Evolutionary conservation across 2,113 vertebrate genomes (phyloP).

Genomic region (Corythornis cristatus): DNA sequence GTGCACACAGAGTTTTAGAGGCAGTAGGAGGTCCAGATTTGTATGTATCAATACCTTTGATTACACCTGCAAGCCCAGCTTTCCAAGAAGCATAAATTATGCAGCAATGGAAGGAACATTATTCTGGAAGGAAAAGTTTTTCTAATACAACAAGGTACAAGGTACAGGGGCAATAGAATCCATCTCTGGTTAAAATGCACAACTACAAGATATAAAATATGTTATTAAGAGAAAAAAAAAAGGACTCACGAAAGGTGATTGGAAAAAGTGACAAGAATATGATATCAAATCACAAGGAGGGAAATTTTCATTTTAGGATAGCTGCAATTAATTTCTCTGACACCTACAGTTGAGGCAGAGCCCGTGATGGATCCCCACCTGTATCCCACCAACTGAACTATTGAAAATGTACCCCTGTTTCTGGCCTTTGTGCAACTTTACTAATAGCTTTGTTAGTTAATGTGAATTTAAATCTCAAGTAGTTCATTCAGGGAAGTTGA

Average conservation of each 20-base stretch:
- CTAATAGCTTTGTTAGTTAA: neutral
- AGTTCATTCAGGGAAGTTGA: neutral
- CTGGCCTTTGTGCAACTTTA: neutral
- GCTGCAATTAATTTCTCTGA: neutral
- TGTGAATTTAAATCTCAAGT: neutral
- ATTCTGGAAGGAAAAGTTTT: neutral
- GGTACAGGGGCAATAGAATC: neutral
- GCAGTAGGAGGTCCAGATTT: neutral
- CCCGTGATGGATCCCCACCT: neutral
- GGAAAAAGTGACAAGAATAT: neutral
- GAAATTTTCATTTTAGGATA: neutral
- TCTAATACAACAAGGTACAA: neutral
- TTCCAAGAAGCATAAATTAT: conserved; percentile 35
- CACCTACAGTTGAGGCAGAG: neutral
- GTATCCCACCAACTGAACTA: neutral
- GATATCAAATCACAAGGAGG: neutral
- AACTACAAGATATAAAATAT: neutral
- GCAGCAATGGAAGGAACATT: neutral
- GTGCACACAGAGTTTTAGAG: neutral
- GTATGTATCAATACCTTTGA: neutral
- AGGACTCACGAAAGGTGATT: neutral
- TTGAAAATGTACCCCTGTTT: neutral
- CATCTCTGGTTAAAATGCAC: neutral
- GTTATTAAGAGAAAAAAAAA: neutral
- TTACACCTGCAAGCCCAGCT: neutral